Base-by-base conservation (phyloP, 1,140 invertebrate species). In the Lordiphosa collinella region DNA sequence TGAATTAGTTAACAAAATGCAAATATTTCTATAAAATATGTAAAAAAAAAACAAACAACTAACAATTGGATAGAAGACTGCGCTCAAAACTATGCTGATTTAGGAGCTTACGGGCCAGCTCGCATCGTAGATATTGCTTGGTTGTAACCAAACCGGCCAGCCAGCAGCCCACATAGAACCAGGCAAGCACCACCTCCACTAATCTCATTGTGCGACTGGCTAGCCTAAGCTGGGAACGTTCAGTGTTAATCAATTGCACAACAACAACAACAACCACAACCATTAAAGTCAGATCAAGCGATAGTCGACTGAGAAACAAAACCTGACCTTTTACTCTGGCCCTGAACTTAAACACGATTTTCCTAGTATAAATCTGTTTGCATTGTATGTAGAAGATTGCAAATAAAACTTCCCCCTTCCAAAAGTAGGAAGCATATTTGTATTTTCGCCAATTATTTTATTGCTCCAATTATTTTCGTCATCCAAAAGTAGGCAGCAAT, bases 41-140 rank as follows among this genome's bases (percentile, higher is more conserved):
- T 34, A 13, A 44, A 25, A 11, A 6, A 16, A n/a, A n/a, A n/a
- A n/a, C n/a, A n/a, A 31, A 7, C 34, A 48, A 54, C 71, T 79
- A 32, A 79, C 76, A 80, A 43, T 51, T 82, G 9, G 66, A 64
- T 10, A 80, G 52, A 35, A 82, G 32, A 31, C 66, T 76, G 2
- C 76, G 76, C 12, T 80, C 76, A 34, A 82, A 82, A 2, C 51
- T 52, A 49, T 67, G 62, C 35, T 62, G 66, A 2, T 82, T 36
- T 16, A 82, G 62, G 14, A 80, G 44, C 31, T 76, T 82, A 5
- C 62, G 62, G 3, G 76, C 76, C 48, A 82, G 38, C 18, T 82
- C 76, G 18, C 76, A 82, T 51, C 66, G 76, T 37, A 67, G 31
- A 25, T 52, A 82, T 0, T 13, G 57, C 55, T 82, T 82, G 48